Percentiles rank a stretch among this genome's conserved stretches.
Evolutionary conservation across 2,113 vertebrate species (phyloP).

Genomic region (Turnix velox): DNA sequence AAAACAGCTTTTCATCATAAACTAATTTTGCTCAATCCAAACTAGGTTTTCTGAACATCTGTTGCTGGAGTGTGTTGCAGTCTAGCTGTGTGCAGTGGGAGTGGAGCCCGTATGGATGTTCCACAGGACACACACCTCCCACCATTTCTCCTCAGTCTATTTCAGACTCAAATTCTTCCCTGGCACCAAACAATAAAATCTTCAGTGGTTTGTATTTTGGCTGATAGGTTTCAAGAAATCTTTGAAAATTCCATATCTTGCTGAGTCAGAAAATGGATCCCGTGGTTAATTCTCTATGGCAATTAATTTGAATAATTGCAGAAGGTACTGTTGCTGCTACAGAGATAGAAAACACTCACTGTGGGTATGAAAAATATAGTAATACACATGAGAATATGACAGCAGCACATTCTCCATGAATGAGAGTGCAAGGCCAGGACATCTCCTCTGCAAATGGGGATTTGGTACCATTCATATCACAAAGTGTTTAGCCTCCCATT

Average conservation of each 20-base stretch:
- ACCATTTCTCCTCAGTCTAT: fast-evolving
- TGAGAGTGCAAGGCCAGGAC: no score
- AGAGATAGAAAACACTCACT: neutral
- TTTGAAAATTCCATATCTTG: neutral
- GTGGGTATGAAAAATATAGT: neutral
- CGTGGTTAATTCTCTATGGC: neutral
- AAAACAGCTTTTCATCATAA: neutral
- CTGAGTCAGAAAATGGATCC: neutral
- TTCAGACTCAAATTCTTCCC: neutral
- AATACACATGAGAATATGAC: neutral
- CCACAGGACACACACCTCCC: neutral
- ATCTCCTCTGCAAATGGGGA: neutral
- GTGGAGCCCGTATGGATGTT: fast-evolving
- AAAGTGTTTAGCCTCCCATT: neutral
- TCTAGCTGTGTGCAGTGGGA: neutral
- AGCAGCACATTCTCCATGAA: neutral
- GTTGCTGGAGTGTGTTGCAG: neutral
- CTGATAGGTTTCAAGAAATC: neutral
- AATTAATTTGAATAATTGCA: constrained; percentile 1
- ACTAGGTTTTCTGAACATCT: neutral
- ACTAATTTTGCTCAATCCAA: neutral
- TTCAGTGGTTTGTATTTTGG: neutral
- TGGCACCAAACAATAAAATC: neutral
- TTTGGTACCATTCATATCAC: neutral
- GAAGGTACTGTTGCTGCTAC: neutral